These are phyloP conservation scores for Pyrrhia umbra DNA, from an alignment of 2,888 invertebrate species.

Conservation along the genomic window DNA sequence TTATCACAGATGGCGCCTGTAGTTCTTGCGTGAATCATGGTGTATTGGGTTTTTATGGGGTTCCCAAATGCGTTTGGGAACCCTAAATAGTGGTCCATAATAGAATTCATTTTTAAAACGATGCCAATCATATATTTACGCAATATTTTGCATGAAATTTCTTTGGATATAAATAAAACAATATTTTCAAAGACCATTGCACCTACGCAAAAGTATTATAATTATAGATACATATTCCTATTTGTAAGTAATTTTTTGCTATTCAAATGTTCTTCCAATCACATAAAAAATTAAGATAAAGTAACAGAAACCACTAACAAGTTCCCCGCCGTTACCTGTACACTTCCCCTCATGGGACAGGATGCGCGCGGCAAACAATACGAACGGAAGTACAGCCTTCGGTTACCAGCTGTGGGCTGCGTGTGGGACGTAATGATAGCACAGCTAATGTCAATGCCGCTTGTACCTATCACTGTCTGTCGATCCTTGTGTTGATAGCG, in stretches of 20 bases:
- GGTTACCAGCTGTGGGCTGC: constrained; percentile 52
- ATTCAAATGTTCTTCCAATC: neutral
- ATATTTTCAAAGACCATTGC: no score
- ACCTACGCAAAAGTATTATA: no score
- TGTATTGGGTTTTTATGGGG: no score
- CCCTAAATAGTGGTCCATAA: no score
- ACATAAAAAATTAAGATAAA: neutral
- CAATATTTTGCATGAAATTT: no score
- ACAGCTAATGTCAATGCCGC: constrained; percentile 54
- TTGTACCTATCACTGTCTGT: constrained; percentile 20
- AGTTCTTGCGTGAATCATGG: neutral
- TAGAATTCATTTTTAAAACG: no score
- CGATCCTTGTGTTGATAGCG: constrained; percentile 14
- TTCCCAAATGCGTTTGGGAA: no score
- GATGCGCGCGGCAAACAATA: constrained; percentile 46
- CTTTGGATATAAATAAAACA: no score
- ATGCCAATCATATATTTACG: no score
- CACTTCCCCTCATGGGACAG: constrained; percentile 34
- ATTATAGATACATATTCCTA: neutral
- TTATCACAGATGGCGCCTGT: constrained; percentile 45
- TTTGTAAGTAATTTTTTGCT: neutral
- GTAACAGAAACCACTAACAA: constrained; percentile 19
- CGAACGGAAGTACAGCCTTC: constrained; percentile 60
- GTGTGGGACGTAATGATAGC: constrained; percentile 56
- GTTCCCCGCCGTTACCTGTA: constrained; percentile 11